Conservation (phyloP, 2,113 vertebrate species). For the Epinephelus fuscoguttatus region DNA sequence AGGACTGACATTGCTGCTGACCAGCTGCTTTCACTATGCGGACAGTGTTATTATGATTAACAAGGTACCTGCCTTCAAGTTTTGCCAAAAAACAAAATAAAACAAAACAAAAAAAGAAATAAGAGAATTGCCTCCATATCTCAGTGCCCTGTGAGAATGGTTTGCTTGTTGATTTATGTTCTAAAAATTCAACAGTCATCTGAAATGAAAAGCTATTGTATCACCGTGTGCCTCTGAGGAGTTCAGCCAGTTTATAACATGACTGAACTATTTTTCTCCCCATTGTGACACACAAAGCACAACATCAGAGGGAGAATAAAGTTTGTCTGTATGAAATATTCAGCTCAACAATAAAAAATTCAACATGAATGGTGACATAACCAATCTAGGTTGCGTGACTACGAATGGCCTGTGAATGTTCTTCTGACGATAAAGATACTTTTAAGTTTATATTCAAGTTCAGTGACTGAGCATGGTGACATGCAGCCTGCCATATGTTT, state of each 20-base stretch:
- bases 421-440: slow-evolving; percentile 9
- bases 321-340: slow-evolving; percentile 40
- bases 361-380: slow-evolving; percentile 4
- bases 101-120: background rate
- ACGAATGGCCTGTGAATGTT: background rate
- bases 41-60: no score
- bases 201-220: background rate
- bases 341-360: slow-evolving; percentile 7
- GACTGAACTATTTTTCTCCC: background rate
- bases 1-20: no score
- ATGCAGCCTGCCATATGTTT: no score
- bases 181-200: background rate
- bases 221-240: background rate
- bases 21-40: no score
- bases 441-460: no score
- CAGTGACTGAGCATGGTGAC: no score
- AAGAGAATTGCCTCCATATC: background rate
- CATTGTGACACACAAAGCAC: no score
- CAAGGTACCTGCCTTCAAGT: no score
- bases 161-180: background rate
- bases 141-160: background rate
- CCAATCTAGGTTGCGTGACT: background rate
- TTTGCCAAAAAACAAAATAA: no score
- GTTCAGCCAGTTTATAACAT: background rate
- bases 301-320: no score